phyloP scores from a whole-genome alignment of 2,888 invertebrate genomes.

The Luffia ferchaultella region DNA sequence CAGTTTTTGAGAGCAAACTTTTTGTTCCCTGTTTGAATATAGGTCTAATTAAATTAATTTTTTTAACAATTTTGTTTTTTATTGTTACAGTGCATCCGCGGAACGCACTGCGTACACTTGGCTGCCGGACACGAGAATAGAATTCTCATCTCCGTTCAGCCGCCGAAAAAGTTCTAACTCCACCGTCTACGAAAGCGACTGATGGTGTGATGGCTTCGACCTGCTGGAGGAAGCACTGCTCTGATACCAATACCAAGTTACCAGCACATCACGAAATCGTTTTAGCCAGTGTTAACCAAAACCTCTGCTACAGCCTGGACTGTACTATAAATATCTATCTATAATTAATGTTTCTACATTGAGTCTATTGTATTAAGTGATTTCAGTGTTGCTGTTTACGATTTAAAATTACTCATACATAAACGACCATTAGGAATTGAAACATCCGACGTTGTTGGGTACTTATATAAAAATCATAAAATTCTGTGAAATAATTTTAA shows the following conservation, averaged over 20 bases:
- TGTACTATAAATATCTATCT: background rate
- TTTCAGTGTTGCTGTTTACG: background rate
- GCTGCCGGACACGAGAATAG: slow-evolving; percentile 58
- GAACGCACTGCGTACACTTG: slow-evolving; percentile 64
- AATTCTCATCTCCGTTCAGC: slow-evolving; percentile 50
- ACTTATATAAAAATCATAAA: too few relatives aligned
- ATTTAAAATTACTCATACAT: background rate
- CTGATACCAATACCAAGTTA: slow-evolving; percentile 21
- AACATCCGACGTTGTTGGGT: too few relatives aligned
- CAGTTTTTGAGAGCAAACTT: too few relatives aligned
- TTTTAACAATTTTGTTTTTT: slow-evolving; percentile 15
- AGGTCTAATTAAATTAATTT: too few relatives aligned
- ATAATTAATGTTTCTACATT: background rate
- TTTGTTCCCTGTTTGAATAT: too few relatives aligned
- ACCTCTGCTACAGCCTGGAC: background rate
- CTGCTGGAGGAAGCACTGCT: slow-evolving; percentile 53
- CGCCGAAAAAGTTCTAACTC: slow-evolving; percentile 54
- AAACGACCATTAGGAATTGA: too few relatives aligned
- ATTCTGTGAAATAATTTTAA: too few relatives aligned
- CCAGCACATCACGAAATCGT: background rate
- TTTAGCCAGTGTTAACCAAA: background rate
- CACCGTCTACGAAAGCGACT: slow-evolving; percentile 59
- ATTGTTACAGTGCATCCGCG: slow-evolving; percentile 52
- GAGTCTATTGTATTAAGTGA: background rate
- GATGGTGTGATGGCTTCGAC: slow-evolving; percentile 49